phyloP scores from a whole-genome alignment of 2,113 vertebrate genomes.

The Rousettus leschenaultii region DNA sequence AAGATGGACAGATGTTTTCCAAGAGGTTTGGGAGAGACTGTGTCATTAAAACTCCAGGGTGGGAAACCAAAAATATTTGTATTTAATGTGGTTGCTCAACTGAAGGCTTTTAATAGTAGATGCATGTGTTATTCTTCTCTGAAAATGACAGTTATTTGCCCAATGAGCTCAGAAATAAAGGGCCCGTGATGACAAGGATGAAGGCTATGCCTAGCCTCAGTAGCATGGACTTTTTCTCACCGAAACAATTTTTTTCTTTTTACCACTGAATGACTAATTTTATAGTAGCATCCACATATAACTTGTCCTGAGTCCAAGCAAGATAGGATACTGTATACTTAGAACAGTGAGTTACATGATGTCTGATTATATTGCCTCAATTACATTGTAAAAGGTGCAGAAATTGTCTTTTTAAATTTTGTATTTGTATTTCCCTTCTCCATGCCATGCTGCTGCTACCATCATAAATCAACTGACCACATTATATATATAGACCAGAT shows the following conservation, averaged over 20 bases:
- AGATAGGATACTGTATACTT: not conserved
- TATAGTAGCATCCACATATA: not conserved
- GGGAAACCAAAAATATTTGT: not conserved
- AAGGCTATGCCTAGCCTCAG: not conserved
- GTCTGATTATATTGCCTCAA: not conserved
- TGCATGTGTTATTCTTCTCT: not conserved
- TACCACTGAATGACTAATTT: not conserved
- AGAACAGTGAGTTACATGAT: not conserved
- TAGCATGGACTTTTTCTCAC: not conserved
- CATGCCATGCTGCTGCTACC: not conserved
- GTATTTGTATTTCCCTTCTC: not conserved
- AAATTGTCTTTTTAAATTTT: not conserved
- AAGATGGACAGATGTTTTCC: not conserved
- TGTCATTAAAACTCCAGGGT: not conserved
- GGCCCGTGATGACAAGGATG: not conserved
- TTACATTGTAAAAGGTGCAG: not conserved
- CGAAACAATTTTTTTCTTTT: not conserved
- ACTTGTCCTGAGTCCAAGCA: not conserved
- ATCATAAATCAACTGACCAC: not conserved
- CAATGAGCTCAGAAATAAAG: not conserved
- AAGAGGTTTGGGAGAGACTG: not conserved
- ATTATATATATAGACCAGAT: not conserved
- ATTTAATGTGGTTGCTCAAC: not conserved
- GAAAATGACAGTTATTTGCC: not conserved
- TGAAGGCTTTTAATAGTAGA: not conserved